phyloP scores from a whole-genome alignment of 2,113 vertebrate species.

The Centropus bengalensis region DNA sequence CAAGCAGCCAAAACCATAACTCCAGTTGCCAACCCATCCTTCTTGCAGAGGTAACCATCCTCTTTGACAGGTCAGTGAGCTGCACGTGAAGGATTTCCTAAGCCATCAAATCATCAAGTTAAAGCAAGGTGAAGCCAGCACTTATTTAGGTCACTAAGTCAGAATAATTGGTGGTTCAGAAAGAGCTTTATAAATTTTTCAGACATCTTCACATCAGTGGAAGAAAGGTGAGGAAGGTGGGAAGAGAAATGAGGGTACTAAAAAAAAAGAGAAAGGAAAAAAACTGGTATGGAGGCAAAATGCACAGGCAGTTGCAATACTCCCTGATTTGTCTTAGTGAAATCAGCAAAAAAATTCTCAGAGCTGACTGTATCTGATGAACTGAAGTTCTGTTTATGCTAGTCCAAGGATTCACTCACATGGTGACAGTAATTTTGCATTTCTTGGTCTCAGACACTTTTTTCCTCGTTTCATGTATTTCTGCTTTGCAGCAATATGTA shows the following conservation, averaged over 20 bases:
- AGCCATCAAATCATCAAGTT: not conserved
- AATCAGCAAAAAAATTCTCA: not conserved
- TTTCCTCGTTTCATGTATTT: not conserved
- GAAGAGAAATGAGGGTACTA: not conserved
- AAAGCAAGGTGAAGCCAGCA: not conserved
- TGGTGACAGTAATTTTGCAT: not conserved
- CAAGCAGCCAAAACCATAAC: not conserved
- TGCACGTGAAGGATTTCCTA: not conserved
- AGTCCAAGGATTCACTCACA: not conserved
- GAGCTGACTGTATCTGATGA: not conserved
- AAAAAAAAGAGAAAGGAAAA: not conserved
- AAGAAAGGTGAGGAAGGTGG: not conserved
- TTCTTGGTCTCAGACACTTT: not conserved
- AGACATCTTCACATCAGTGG: not conserved
- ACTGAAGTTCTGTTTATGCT: not conserved
- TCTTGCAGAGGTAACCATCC: not conserved
- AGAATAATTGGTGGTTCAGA: not conserved
- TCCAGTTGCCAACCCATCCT: not conserved
- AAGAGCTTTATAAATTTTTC: not conserved
- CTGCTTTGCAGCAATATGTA: not conserved
- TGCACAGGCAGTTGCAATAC: not conserved
- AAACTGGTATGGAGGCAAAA: not conserved
- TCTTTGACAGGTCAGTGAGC: not conserved
- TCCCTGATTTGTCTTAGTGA: not conserved
- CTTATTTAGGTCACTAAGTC: not conserved